Base-by-base conservation (phyloP, 2,113 vertebrate species). In the Pygathrix nemaeus region DNA sequence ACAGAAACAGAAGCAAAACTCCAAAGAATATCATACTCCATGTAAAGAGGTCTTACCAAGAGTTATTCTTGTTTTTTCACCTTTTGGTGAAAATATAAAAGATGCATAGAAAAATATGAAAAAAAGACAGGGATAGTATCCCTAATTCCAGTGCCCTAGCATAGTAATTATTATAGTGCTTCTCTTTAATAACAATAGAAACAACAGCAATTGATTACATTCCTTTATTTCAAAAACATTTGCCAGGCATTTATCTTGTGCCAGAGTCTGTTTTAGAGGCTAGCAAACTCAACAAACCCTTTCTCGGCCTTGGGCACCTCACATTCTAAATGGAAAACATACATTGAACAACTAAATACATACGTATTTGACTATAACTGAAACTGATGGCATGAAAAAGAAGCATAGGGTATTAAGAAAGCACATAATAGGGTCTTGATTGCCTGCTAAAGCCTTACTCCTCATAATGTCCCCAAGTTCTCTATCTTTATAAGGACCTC, bases 141-240 rank as follows among this genome's bases (percentile, higher is more conserved):
- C 32, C 72, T 59, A 43, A 83, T 50, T 80, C 52, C 20, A 92
- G 35, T 50, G 92, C 30, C 45, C 64, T 73, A 68, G 6, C 40
- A 73, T 35, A 79, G 45, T 66, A 75, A 93, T 48, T 86, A 16
- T 6, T 43, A 48, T 70, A 27, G 25, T 5, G 18, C 23, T 94
- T 92, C 52, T 80, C 80, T 94, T 72, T 38, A 80, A 81, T 70
- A 84, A 83, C 70, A 95, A 81, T 13, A 94, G 64, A 97, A 95
- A 78, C 16, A 88, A 66, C 21, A 75, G 8, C 14, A 23, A 40
- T 55, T 81, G 45, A 72, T 90, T 79, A 23, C 5, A 73, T 85
- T 72, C 5, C 68, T 87, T 78, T 89, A 43, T 76, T 97, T 66
- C 76, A 72, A 10, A 70, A 83, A 76, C 35, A 48, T 75, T 91